Percentiles rank a stretch among this genome's conserved stretches.
These are phyloP conservation scores for Nymphicus hollandicus DNA, from an alignment of 2,113 vertebrate genomes.

Conservation along the genomic window DNA sequence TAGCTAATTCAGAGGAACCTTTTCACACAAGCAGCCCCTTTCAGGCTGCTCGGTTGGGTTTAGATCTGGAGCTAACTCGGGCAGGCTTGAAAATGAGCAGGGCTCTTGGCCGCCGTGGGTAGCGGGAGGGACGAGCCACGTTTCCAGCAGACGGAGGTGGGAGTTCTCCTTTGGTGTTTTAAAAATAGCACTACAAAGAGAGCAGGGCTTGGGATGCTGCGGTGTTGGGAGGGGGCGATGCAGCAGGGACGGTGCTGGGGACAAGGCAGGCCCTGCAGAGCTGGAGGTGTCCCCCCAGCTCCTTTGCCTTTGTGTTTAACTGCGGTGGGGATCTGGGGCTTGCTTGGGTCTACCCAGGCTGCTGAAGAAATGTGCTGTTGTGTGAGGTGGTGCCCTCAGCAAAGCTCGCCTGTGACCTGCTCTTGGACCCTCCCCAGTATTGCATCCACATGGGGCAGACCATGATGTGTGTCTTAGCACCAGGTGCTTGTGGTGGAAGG, in stretches of 20 bases:
- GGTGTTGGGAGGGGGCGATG: background rate
- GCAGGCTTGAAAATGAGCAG: slow-evolving; percentile 45
- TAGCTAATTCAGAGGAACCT: slow-evolving; percentile 63
- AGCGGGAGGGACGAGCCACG: slow-evolving; percentile 1
- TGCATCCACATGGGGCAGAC: rapidly evolving
- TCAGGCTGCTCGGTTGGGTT: slow-evolving; percentile 54
- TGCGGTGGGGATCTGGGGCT: rapidly evolving
- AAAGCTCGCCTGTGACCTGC: background rate
- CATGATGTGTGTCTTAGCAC: rapidly evolving
- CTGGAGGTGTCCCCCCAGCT: too few relatives aligned
- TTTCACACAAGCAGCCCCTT: slow-evolving; percentile 52
- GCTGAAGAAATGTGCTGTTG: background rate
- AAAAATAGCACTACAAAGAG: slow-evolving; percentile 56
- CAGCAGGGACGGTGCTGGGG: background rate
- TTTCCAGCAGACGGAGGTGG: slow-evolving; percentile 43
- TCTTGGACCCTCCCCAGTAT: background rate
- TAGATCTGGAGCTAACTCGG: slow-evolving; percentile 22
- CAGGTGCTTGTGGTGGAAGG: rapidly evolving
- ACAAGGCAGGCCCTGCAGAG: background rate
- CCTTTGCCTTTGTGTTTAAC: background rate
- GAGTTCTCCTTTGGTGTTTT: slow-evolving; percentile 51
- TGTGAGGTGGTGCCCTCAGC: rapidly evolving
- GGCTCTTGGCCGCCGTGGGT: slow-evolving; percentile 7
- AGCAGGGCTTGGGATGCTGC: background rate
- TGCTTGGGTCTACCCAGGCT: background rate